Base-by-base conservation (phyloP, 2,113 vertebrate genomes). In the Thinocorus orbignyianus region DNA sequence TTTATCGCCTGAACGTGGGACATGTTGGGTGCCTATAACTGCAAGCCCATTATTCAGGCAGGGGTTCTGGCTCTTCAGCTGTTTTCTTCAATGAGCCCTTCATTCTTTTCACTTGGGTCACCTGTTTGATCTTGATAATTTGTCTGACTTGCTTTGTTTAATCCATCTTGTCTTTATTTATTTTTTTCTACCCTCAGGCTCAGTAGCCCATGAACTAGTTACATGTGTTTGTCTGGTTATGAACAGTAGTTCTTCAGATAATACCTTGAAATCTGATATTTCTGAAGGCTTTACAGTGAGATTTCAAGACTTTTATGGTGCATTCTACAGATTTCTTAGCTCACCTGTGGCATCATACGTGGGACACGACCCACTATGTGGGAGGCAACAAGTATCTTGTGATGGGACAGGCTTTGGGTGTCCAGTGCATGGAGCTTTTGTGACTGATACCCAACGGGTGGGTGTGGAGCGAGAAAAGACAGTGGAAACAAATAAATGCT, bases 71-170 rank as follows among this genome's bases (percentile, higher is more conserved):
- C 69, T 93, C n/a, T 89, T 91, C 37, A 57, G 25, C 41, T 70
- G 4, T 49, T 84, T 70, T 65, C 65, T 52, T 86, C 87, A 91
- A 2, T 82, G 68, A 19, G 3, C 58, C 37, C 74, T 90, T 94
- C 78, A 35, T 94, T 92, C 86, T 91, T 92, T 93, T 91, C 66
- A 81, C 73, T 87, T 93, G 80, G n/a, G n/a, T 91, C 77, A 93
- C 84, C 77, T 82, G 83, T 91, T 95, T 95, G 93, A 94, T 96
- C 88, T 95, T 92, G 83, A 86, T 95, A 84, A 93, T 92, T 86
- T 71, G 33, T 57, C 78, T 77, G 90, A 89, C 44, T 94, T 92
- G 55, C 82, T 92, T 93, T 83, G 61, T 93, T 91, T 89, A 94
- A 91, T 95, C 33, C 28, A 35, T 81, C 35, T 90, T 68, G 70